Evolutionary conservation across 35 echinoderm and acorn worm genomes (phyloP).

Genomic region (Ptychodera flava): DNA sequence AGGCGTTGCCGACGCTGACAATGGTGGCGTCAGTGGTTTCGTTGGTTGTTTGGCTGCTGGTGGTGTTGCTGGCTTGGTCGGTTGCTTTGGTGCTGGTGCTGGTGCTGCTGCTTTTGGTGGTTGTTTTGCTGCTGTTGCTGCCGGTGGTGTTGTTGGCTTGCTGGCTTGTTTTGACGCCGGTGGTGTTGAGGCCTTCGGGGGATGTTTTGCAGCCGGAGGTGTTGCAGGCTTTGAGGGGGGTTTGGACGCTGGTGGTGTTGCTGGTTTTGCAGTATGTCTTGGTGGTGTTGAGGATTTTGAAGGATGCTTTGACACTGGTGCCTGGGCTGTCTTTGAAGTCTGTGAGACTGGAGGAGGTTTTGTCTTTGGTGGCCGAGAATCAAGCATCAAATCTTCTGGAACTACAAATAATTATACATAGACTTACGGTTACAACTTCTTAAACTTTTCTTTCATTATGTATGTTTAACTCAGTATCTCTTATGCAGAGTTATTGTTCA

Average conservation of each 20-base stretch:
- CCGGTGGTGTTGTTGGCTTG: background rate
- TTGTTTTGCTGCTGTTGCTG: constrained; percentile 8
- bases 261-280: background rate
- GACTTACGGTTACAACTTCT: too few relatives aligned
- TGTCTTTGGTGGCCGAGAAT: too few relatives aligned
- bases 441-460: too few relatives aligned
- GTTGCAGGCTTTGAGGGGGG: constrained; percentile 16
- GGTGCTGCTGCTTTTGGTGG: constrained; percentile 20
- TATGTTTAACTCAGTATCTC: too few relatives aligned
- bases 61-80: background rate
- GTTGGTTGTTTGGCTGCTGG: background rate
- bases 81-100: constrained; percentile 9
- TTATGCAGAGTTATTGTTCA: too few relatives aligned
- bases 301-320: too few relatives aligned
- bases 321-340: too few relatives aligned
- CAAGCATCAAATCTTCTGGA: too few relatives aligned
- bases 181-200: background rate
- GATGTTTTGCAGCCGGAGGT: constrained; percentile 12
- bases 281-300: too few relatives aligned
- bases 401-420: too few relatives aligned
- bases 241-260: constrained; percentile 5
- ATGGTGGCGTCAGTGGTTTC: background rate
- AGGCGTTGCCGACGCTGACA: background rate
- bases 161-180: too few relatives aligned
- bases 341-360: too few relatives aligned